phyloP scores from a whole-genome alignment of 2,888 invertebrate species.

The Eristalis pertinax region DNA sequence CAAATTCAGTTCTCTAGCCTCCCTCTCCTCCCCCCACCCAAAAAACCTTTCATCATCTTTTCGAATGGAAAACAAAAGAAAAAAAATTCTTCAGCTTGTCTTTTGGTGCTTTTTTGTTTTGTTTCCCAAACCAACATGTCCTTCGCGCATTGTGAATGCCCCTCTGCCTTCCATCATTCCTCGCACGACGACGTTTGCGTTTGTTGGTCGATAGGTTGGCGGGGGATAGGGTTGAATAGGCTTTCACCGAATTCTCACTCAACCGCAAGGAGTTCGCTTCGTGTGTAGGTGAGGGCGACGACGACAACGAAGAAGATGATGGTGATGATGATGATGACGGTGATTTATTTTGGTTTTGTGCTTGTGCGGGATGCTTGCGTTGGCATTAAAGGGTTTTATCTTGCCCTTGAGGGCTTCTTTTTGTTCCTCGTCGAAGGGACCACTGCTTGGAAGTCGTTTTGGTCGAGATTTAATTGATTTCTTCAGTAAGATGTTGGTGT shows the following conservation, averaged over 20 bases:
- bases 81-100: constrained; percentile 6
- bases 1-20: neutral
- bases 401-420: neutral
- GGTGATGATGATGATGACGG: constrained; percentile 24
- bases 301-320: neutral
- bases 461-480: neutral
- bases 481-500: neutral
- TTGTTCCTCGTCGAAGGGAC: neutral
- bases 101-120: neutral
- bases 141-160: constrained; percentile 17
- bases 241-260: neutral
- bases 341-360: constrained; percentile 23
- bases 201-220: no score
- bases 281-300: neutral
- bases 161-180: neutral
- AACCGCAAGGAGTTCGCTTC: neutral
- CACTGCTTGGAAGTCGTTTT: neutral
- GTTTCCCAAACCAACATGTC: constrained; percentile 25
- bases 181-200: neutral
- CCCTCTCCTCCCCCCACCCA: neutral
- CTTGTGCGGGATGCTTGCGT: neutral
- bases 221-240: neutral
- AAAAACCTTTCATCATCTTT: neutral
- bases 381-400: constrained; percentile 7
- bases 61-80: neutral